Conservation (phyloP, 2,113 vertebrate species). For the Chrysochloris asiatica region DNA sequence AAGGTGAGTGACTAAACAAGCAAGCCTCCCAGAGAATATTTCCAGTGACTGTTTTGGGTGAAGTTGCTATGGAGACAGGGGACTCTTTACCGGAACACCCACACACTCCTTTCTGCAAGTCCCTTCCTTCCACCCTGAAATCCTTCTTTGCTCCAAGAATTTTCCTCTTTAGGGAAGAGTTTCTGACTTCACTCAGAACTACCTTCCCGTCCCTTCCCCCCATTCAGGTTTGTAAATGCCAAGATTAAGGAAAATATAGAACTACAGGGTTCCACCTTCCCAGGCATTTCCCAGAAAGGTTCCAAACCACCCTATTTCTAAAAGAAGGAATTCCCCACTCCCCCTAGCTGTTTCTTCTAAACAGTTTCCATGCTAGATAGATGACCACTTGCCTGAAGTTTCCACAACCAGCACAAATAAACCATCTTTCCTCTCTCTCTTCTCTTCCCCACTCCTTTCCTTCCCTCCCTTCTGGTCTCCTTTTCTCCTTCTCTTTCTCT, state of each 20-base stretch:
- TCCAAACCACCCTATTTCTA: not conserved
- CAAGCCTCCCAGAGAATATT: accelerated
- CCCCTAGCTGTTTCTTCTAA: not conserved
- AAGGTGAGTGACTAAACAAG: not conserved
- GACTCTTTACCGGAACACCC: not conserved
- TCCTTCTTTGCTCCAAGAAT: not conserved
- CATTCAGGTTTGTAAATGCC: not conserved
- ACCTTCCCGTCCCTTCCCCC: not conserved
- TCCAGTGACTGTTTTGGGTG: not conserved
- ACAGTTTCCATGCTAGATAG: not conserved
- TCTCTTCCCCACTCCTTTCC: not conserved
- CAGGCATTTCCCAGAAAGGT: not conserved
- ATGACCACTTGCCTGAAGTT: not conserved
- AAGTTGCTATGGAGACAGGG: not conserved
- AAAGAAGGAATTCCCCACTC: not conserved
- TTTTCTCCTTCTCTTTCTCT: not conserved
- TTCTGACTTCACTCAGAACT: not conserved
- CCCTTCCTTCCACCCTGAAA: not conserved
- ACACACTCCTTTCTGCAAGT: not conserved
- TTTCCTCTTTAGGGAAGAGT: not conserved
- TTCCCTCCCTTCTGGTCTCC: too few species aligned
- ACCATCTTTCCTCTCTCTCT: not conserved
- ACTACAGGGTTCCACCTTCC: not conserved
- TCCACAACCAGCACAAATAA: not conserved
- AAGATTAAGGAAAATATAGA: not conserved